A percentile compares a stretch with the other conserved stretches of the same genome.
Evolutionary conservation across 2,113 vertebrate genomes (phyloP).

Genomic region (Syrmaticus mikado): DNA sequence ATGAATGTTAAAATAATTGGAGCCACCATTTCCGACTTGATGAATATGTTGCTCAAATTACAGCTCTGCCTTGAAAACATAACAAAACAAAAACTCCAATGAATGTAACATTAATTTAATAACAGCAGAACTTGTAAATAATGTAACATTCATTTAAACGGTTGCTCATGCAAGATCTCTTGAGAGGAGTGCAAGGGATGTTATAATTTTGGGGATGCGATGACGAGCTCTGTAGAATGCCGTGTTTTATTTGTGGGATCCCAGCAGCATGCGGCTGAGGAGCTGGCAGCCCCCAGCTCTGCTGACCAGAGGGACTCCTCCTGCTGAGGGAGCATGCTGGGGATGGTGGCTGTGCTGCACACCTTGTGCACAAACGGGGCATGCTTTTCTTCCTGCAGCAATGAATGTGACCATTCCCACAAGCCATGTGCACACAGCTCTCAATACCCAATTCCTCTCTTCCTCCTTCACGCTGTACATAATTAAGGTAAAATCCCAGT

Average conservation of each 20-base stretch:
- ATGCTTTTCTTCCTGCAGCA: background rate
- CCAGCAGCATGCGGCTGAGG: background rate
- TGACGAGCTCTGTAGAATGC: background rate
- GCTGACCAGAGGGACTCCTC: background rate
- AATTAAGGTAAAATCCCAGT: background rate
- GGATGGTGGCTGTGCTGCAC: background rate
- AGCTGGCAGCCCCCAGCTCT: background rate
- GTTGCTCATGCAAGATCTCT: constrained; percentile 51
- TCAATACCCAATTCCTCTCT: no score
- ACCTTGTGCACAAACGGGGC: background rate
- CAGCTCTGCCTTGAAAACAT: constrained; percentile 65
- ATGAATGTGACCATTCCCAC: background rate
- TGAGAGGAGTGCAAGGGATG: constrained; percentile 28
- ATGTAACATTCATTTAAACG: constrained; percentile 62
- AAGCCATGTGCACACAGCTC: background rate
- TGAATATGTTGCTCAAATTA: constrained; percentile 72
- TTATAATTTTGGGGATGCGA: constrained; percentile 25
- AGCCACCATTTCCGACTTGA: constrained; percentile 67
- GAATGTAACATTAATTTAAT: constrained; percentile 72
- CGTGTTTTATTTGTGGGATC: constrained; percentile 38
- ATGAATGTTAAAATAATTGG: constrained; percentile 73
- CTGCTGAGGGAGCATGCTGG: no score
- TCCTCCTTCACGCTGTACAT: background rate
- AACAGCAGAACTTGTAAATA: constrained; percentile 73
- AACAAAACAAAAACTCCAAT: constrained; percentile 57